Evolutionary conservation across 2,113 vertebrate species (phyloP), one percentile per base, ranked within the genome.

Genomic region (Serilophus lunatus): DNA sequence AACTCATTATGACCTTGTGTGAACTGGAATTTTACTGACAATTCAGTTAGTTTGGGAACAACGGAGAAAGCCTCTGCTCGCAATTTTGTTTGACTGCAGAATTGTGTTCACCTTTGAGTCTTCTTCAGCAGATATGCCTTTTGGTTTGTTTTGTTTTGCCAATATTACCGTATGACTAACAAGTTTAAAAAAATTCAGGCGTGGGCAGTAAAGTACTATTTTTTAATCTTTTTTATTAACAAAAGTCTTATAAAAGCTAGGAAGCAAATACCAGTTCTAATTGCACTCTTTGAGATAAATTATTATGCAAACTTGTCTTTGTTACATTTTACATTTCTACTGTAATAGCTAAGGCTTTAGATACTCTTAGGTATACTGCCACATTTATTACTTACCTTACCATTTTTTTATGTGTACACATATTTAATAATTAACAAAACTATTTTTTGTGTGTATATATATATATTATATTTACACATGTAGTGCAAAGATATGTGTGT

Each of bases 11-110:
- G 85, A 95, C 89, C 59, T 95, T 96, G 69, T 7, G 2, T 77
- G 72, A 96, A 88, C 84, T 93, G 74, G 64, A 88, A 89, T 93
- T 92, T 88, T 90, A 93, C 91, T 70, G 51, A 75, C 38, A 72
- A 29, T 56, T 90, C 25, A 26, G 33, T 93, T 94, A 63, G 47
- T 91, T 88, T 59, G 77, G 81, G 77, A 94, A 74, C 4, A 11
- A 50, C 6, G 5, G 77, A 40, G 79, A 93, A 70, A 92, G 54
- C 12, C 6, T 86, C 50, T 5, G 13, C 77, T 94, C 54, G 61
- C 57, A 90, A 33, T 93, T 81, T 92, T 85, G 70, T 94, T 95
- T 64, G 38, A 65, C 82, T 91, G 80, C 86, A 93, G 59, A 70
- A 64, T 6, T 66, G 47, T 51, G 47, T 44, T 91, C 88, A 75